Percentiles rank a stretch among this genome's conserved stretches.
These are phyloP conservation scores for Pelodytes ibericus DNA, from an alignment of 2,797 vertebrate species.

Conservation along the genomic window DNA sequence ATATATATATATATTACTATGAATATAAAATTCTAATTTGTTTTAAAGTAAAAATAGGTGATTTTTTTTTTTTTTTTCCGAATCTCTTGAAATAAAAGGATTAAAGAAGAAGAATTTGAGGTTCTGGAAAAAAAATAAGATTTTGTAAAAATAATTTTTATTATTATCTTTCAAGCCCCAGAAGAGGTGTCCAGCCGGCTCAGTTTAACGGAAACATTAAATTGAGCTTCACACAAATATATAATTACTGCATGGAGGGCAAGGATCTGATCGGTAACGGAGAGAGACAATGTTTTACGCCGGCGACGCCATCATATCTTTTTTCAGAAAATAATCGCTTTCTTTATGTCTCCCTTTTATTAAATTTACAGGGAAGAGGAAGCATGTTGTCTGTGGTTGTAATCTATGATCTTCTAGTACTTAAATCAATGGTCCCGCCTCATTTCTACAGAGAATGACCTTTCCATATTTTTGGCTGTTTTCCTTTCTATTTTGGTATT, in stretches of 20 bases:
- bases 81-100: no score
- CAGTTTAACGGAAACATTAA: no score
- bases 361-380: slow-evolving; percentile 47
- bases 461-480: slow-evolving; percentile 26
- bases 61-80: no score
- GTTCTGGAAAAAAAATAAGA: no score
- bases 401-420: slow-evolving; percentile 39
- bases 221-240: slow-evolving; percentile 30
- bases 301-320: slow-evolving; percentile 28
- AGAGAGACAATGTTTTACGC: slow-evolving; percentile 19
- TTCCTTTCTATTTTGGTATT: slow-evolving; percentile 48
- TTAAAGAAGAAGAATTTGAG: no score
- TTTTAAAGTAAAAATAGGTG: no score
- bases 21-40: no score
- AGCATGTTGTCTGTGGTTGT: slow-evolving; percentile 35
- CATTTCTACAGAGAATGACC: slow-evolving; percentile 44
- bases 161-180: no score
- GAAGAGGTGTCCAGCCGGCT: no score
- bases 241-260: slow-evolving; percentile 1
- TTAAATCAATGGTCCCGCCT: slow-evolving; percentile 51
- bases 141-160: no score
- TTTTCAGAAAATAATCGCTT: slow-evolving; percentile 22
- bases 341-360: slow-evolving; percentile 48
- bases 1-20: no score
- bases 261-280: slow-evolving; percentile 8